These are phyloP conservation scores for Sardina pilchardus DNA, from an alignment of 2,113 vertebrate genomes.

Conservation along the genomic window DNA sequence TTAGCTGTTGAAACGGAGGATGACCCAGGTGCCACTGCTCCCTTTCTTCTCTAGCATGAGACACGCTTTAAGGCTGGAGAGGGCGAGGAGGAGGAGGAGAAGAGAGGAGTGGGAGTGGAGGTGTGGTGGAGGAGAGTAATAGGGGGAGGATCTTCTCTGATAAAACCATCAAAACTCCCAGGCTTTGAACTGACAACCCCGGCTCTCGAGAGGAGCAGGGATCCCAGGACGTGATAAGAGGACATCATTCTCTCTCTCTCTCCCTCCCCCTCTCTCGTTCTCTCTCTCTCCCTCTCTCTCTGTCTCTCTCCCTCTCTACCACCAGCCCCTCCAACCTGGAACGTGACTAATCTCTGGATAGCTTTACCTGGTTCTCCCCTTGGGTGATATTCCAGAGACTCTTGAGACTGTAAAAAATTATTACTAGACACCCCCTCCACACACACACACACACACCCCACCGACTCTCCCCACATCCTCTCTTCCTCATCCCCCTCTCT, in stretches of 20 bases:
- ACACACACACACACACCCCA: not conserved
- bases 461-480: no score
- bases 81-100: not conserved
- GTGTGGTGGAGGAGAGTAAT: conserved; percentile 51
- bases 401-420: not conserved
- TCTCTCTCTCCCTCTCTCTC: not conserved
- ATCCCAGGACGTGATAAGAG: conserved; percentile 57
- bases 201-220: conserved; percentile 60
- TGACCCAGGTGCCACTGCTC: conserved; percentile 15
- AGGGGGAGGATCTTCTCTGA: conserved; percentile 58
- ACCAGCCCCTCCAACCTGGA: conserved; percentile 39
- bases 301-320: not conserved
- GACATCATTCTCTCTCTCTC: conserved; percentile 57
- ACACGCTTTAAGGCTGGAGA: conserved; percentile 39
- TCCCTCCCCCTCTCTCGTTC: not conserved
- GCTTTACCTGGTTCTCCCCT: conserved; percentile 44
- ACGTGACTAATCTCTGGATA: conserved; percentile 60
- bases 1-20: conserved; percentile 16
- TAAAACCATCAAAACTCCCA: conserved; percentile 63
- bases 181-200: conserved; percentile 54
- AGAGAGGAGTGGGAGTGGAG: conserved; percentile 43
- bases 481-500: not conserved
- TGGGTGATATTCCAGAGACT: conserved; percentile 50
- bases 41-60: conserved; percentile 49
- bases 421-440: not conserved